Conservation (phyloP, 2,888 invertebrate genomes). For the Drosophila meridionalis region DNA sequence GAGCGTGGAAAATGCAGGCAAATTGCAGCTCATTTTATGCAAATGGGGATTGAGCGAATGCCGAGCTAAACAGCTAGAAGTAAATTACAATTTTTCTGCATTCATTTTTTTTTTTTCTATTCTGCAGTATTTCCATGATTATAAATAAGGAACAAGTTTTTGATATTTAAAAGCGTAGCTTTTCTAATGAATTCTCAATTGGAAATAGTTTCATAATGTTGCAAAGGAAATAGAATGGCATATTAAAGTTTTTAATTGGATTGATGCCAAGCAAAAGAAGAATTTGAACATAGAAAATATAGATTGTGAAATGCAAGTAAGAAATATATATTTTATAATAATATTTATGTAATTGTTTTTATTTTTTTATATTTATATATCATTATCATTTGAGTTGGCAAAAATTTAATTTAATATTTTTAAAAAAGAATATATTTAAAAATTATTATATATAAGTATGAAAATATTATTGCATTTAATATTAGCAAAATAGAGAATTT, state of each 20-base stretch:
- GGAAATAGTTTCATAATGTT: neutral
- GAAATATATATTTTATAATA: too few relatives aligned
- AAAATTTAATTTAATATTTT: too few relatives aligned
- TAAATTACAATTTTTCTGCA: constrained; percentile 3
- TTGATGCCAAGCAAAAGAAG: neutral
- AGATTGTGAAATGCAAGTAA: too few relatives aligned
- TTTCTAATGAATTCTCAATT: constrained; percentile 6
- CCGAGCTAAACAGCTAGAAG: constrained; percentile 16
- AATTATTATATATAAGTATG: too few relatives aligned
- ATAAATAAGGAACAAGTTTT: constrained; percentile 17
- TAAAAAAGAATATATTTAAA: too few relatives aligned
- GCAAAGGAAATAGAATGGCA: neutral
- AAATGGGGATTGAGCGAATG: constrained; percentile 18
- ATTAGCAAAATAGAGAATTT: too few relatives aligned
- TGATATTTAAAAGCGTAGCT: neutral
- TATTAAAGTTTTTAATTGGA: neutral
- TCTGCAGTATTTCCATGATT: neutral
- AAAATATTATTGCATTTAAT: too few relatives aligned
- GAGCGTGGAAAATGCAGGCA: constrained; percentile 7
- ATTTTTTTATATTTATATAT: too few relatives aligned
- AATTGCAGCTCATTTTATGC: constrained; percentile 31
- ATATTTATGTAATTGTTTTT: too few relatives aligned
- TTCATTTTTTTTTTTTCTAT: neutral
- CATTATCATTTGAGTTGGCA: too few relatives aligned
- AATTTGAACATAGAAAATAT: neutral